phyloP scores from a whole-genome alignment of 2,888 invertebrate genomes.

The Margaritifera margaritifera region DNA sequence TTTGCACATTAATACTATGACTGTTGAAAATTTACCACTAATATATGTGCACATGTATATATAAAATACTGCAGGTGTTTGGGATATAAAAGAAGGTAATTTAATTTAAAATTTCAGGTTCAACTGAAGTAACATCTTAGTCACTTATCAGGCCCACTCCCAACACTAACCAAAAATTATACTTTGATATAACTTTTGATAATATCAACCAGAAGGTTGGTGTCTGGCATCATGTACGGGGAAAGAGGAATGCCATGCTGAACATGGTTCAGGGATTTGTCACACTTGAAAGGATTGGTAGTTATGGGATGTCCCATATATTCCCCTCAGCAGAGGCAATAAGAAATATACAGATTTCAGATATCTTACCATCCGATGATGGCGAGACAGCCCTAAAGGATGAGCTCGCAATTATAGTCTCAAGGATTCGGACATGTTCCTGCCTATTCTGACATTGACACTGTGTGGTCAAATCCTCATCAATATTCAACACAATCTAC shows the following conservation, averaged over 20 bases:
- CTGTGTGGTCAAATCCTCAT: no score
- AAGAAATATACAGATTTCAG: slow-evolving; percentile 1
- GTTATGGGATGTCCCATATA: background rate
- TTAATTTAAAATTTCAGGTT: no score
- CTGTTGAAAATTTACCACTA: no score
- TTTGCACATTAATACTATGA: no score
- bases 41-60: no score
- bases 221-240: slow-evolving; percentile 12
- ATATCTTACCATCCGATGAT: slow-evolving; percentile 3
- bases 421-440: slow-evolving; percentile 5
- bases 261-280: slow-evolving; percentile 18
- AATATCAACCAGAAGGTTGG: slow-evolving; percentile 21
- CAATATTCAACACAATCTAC: no score
- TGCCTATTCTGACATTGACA: no score
- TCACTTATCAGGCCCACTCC: no score
- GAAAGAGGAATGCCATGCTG: slow-evolving; percentile 10
- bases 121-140: no score
- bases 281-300: slow-evolving; percentile 8
- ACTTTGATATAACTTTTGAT: slow-evolving; percentile 3
- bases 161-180: no score
- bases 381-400: slow-evolving; percentile 8
- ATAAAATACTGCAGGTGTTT: no score
- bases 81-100: no score
- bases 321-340: slow-evolving; percentile 10
- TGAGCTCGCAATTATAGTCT: slow-evolving; percentile 6